These are phyloP conservation scores for Oreochromis niloticus DNA, from an alignment of 2,113 vertebrate genomes.

Conservation along the genomic window DNA sequence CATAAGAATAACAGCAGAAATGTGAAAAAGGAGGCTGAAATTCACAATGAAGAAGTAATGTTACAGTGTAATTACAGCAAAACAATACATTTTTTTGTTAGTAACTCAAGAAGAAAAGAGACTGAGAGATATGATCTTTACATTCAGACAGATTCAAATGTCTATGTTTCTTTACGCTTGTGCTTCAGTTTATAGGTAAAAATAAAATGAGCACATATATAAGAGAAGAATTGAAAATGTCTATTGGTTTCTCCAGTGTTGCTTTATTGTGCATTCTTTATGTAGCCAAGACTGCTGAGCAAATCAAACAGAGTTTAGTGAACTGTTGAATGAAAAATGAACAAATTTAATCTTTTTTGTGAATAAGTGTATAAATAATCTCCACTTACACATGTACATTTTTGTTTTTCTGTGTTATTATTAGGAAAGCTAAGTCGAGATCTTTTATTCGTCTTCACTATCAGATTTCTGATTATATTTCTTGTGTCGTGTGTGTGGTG, in stretches of 20 bases:
- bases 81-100: accelerated
- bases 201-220: not conserved
- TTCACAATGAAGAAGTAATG: not conserved
- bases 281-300: not conserved
- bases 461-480: not conserved
- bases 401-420: not conserved
- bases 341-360: not conserved
- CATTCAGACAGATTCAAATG: not conserved
- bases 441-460: not conserved
- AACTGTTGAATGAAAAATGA: not conserved
- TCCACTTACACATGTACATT: not conserved
- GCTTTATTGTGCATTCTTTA: not conserved
- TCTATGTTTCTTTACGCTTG: not conserved
- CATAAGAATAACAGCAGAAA: not conserved
- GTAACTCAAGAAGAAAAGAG: not conserved
- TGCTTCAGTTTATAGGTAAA: not conserved
- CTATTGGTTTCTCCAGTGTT: not conserved
- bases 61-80: not conserved
- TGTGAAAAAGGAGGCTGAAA: not conserved
- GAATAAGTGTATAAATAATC: not conserved
- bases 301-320: not conserved
- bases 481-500: not conserved
- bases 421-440: not conserved
- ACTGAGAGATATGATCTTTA: not conserved
- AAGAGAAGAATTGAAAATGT: not conserved